Base-by-base conservation (phyloP, 2,888 invertebrate genomes). In the Eudasyphora cyanicolor region DNA sequence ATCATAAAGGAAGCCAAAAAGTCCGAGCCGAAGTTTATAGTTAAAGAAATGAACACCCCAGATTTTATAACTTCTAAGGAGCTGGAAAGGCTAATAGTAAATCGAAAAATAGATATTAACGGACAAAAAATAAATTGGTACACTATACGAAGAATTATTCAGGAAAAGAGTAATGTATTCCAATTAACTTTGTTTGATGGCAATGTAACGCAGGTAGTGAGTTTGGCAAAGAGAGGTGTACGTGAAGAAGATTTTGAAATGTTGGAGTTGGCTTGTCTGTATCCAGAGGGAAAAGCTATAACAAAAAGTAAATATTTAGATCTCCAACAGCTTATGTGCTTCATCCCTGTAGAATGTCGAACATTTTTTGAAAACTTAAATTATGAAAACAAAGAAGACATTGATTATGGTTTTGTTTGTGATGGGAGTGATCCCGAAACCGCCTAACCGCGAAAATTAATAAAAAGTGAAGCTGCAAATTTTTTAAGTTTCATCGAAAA, bases 391-490 rank as follows among this genome's bases (percentile, higher is more conserved):
- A 60, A 60, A 60, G 60, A 60, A 60, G 60, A 14, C 17, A 29
- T 60, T 21, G 60, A 60, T 60, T 60, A 60, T 60, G 60, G 60
- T 29, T 60, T 60, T 60, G 24, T 29, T 60, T 60, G 60, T 60
- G 60, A 60, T 27, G 29, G 24, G 60, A 27, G 29, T 60, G 29
- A 60, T 27, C 5, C 27, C 14, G 27, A 60, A 60, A 60, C 29
- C 12, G 27, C 24, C 60, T 27, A 60, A 60, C 49, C 4, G 49
- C 49, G 49, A 49, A 49, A 49, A 49, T 49, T 14, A 49, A 49
- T 49, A 49, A 49, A 14, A 49, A 7, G 49, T 8, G n/a, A 49
- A 14, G 60, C 10, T 60, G 24, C 24, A 60, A 60, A 60, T 60
- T 60, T 60, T 51, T 51, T 17, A 6, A 51, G 51, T 51, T 51